Percentiles rank a stretch among this genome's conserved stretches.
phyloP scores from a whole-genome alignment of 2,888 invertebrate genomes.

The Drosophila mercatorum region DNA sequence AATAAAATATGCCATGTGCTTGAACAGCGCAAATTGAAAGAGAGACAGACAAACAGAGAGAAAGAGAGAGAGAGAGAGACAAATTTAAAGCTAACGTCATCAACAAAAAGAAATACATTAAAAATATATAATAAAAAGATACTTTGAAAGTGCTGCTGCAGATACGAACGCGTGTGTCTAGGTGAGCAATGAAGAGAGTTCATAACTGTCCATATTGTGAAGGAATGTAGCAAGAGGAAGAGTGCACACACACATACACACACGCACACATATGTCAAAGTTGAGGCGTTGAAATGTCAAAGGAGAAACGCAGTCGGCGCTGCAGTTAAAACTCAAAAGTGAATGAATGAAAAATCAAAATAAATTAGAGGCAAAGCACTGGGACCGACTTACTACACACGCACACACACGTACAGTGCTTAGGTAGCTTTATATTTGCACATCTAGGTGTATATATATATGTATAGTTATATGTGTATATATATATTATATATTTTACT shows the following conservation, averaged over 20 bases:
- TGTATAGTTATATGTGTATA: constrained; percentile 17
- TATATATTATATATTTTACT: constrained; percentile 10
- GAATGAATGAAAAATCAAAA: neutral
- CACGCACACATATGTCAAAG: constrained; percentile 67
- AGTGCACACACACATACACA: constrained; percentile 4
- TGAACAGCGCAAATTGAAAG: constrained; percentile 61
- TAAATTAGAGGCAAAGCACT: neutral
- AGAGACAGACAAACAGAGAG: constrained; percentile 2
- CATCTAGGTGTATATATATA: constrained; percentile 14
- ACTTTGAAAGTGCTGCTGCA: constrained; percentile 46
- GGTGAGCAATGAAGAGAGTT: constrained; percentile 32
- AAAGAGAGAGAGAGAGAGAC: constrained; percentile 16
- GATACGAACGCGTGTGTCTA: constrained; percentile 24
- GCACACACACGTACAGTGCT: constrained; percentile 10
- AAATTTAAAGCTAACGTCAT: constrained; percentile 70
- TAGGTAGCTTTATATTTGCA: constrained; percentile 28
- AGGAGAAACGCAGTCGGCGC: constrained; percentile 34
- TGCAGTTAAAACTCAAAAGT: constrained; percentile 20
- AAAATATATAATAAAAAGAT: constrained; percentile 29
- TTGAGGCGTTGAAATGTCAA: constrained; percentile 32
- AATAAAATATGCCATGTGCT: constrained; percentile 65
- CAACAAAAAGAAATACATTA: constrained; percentile 50
- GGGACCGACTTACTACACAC: neutral
- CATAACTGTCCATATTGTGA: constrained; percentile 13
- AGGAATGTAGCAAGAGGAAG: neutral